Evolutionary conservation across 2,113 vertebrate species (phyloP).

Genomic region (Ophiodon elongatus): DNA sequence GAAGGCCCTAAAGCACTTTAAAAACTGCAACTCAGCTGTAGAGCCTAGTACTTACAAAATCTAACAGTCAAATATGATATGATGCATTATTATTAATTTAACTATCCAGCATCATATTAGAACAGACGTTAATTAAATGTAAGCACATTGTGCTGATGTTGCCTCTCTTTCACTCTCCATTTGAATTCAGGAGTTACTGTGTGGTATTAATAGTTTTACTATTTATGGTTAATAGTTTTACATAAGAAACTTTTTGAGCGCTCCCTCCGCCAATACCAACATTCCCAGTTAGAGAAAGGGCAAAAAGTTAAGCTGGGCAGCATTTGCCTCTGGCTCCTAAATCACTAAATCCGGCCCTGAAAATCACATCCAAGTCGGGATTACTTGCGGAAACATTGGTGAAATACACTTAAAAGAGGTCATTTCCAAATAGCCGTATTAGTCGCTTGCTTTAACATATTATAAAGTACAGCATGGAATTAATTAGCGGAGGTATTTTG

Average conservation of each 20-base stretch:
- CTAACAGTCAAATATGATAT: background rate
- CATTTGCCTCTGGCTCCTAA: no score
- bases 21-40: background rate
- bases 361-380: no score
- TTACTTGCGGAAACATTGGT: no score
- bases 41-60: background rate
- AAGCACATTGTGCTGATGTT: background rate
- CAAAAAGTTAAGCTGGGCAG: no score
- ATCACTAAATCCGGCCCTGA: no score
- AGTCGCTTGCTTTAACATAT: no score
- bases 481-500: no score
- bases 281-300: background rate
- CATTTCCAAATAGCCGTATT: no score
- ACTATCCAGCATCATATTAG: background rate
- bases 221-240: background rate
- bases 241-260: background rate
- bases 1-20: no score
- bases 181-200: background rate
- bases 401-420: no score
- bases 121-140: background rate
- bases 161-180: background rate
- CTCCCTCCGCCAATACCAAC: background rate
- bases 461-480: no score
- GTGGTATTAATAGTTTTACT: background rate
- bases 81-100: background rate